Percentiles rank a stretch among this genome's conserved stretches.
Conservation (phyloP, 2,888 invertebrate genomes). For the Hypercompe scribonia region DNA sequence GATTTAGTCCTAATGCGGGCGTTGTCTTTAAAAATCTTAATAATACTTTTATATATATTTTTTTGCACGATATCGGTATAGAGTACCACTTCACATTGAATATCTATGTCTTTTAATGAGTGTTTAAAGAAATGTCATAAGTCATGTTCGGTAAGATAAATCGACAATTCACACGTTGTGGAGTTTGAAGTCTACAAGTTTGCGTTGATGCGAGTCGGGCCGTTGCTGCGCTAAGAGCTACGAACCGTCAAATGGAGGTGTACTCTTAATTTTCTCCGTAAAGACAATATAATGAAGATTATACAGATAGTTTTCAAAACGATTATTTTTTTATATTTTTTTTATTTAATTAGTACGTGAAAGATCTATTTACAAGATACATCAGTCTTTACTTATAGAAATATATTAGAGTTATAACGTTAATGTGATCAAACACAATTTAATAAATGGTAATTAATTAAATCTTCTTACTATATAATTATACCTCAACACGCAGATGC, state of each 20-base stretch:
- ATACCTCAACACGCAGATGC: too few species aligned
- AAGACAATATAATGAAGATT: slow-evolving; percentile 9
- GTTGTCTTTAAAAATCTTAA: too few species aligned
- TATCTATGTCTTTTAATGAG: slow-evolving; percentile 48
- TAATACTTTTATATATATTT: slow-evolving; percentile 25
- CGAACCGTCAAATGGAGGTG: slow-evolving; percentile 23
- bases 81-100: slow-evolving; percentile 43
- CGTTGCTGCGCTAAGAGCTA: slow-evolving; percentile 35
- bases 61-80: slow-evolving; percentile 35
- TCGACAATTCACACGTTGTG: slow-evolving; percentile 54
- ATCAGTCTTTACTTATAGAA: too few species aligned
- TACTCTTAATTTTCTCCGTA: slow-evolving; percentile 8
- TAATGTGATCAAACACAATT: too few species aligned
- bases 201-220: slow-evolving; percentile 50
- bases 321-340: not conserved
- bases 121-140: slow-evolving; percentile 49
- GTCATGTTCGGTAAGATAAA: slow-evolving; percentile 51
- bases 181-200: slow-evolving; percentile 55
- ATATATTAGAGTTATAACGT: too few species aligned
- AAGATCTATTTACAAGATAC: too few species aligned
- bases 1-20: too few species aligned
- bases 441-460: too few species aligned
- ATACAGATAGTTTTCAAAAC: not conserved
- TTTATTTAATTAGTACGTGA: too few species aligned
- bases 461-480: too few species aligned